Evolutionary conservation across 2,113 vertebrate species (phyloP).

Genomic region (Scomber colias): DNA sequence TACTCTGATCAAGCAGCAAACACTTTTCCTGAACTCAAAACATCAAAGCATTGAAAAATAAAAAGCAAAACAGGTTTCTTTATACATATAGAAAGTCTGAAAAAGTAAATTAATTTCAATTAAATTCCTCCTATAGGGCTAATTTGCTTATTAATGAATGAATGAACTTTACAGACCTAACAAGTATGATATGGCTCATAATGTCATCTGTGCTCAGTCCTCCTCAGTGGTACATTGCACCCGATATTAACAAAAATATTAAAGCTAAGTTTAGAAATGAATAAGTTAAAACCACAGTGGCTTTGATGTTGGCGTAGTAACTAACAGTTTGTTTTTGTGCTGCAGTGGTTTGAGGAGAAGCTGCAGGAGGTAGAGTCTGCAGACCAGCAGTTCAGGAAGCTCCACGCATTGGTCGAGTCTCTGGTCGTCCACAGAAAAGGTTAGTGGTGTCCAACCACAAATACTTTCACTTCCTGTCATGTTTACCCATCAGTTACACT

Average conservation of each 20-base stretch:
- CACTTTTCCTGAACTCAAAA: too few relatives aligned
- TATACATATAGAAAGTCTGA: too few relatives aligned
- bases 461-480: background rate
- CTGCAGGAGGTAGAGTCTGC: conserved; percentile 96
- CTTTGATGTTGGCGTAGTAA: background rate
- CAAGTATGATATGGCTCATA: too few relatives aligned
- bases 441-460: conserved; percentile 43
- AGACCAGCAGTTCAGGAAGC: conserved; percentile 94
- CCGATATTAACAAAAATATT: too few relatives aligned
- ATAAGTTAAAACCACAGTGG: background rate
- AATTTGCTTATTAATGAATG: too few relatives aligned
- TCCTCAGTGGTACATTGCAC: too few relatives aligned
- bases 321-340: background rate
- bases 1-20: too few relatives aligned
- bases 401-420: conserved; percentile 91
- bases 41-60: too few relatives aligned
- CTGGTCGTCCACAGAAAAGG: conserved; percentile 96
- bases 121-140: too few relatives aligned
- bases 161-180: too few relatives aligned
- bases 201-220: background rate
- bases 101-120: too few relatives aligned
- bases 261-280: background rate
- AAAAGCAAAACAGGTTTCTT: too few relatives aligned
- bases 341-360: conserved; percentile 99
- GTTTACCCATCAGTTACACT: background rate